Evolutionary conservation across 2,888 invertebrate genomes (phyloP), one percentile per base, ranked within the genome.

Genomic region (Aleiodes testaceus): DNA sequence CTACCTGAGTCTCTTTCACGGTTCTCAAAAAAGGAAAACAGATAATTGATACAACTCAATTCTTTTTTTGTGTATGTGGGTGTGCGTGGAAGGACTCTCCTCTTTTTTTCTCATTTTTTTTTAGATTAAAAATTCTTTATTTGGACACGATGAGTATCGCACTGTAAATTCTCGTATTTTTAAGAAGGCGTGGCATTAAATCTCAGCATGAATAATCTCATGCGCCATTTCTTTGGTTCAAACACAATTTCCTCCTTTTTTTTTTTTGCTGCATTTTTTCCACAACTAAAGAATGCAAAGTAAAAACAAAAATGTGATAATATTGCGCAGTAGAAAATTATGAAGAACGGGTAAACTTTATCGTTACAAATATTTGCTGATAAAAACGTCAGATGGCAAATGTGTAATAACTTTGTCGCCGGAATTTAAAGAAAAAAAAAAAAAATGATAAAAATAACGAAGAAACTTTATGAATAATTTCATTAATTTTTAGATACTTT

Each of bases 281-380:
- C 5, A 1, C 36, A 36, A 7, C 4, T 49, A 11, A 7, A 45
- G 14, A 45, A 45, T 45, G 16, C 14, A 49, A n/a, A 49, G 11
- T 16, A 12, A 49, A 49, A 49, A 49, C 26, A n/a, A 70, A 75
- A 70, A 44, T 53, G 61, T 68, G 66, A 64, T 53, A 65, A 61
- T 72, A 75, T 70, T 76, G 73, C 73, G 76, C 67, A 72, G 77
- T 73, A 69, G 73, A 49, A 44, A 53, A 55, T 55, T 30, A 55
- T 55, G 30, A 55, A 66, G 71, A 65, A 69, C 65, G 68, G 61
- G 16, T 69, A 72, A 68, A 66, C 73, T 75, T 78, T 76, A 79
- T 79, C 78, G 73, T 74, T 74, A 73, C 74, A 74, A 77, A 77
- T 77, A 79, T 77, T 79, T 70, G 70, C 76, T 73, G 73, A 76